These are phyloP conservation scores for Pristionchus entomophagus DNA, from an alignment of 2,888 invertebrate species.

Conservation along the genomic window DNA sequence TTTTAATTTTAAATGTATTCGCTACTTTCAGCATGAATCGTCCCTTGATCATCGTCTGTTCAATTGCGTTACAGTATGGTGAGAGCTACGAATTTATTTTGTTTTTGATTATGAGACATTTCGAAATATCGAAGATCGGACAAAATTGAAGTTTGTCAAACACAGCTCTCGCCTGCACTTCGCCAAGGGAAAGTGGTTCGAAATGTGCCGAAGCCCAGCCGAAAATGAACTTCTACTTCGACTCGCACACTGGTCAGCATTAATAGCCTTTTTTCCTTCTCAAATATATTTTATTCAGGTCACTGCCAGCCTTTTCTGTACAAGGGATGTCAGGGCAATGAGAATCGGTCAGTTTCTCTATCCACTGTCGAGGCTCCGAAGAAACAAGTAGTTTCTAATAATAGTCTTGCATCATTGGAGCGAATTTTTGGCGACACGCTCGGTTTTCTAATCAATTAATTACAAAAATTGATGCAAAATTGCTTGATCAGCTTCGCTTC, in stretches of 20 bases:
- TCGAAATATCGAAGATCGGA: background rate
- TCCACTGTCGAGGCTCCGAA: too few species aligned
- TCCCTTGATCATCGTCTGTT: background rate
- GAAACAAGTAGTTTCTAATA: too few species aligned
- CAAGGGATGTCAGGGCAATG: slow-evolving; percentile 25
- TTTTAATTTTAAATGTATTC: background rate
- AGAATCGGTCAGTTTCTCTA: slow-evolving; percentile 16
- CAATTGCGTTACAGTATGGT: background rate
- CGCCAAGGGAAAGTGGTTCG: slow-evolving; percentile 17
- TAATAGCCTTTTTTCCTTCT: background rate
- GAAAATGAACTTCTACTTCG: slow-evolving; percentile 23
- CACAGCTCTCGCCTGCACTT: background rate
- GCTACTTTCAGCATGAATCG: background rate
- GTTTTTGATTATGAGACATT: background rate
- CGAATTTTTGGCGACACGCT: too few species aligned
- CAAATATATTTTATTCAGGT: background rate
- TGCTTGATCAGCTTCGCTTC: background rate
- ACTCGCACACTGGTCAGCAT: slow-evolving; percentile 20
- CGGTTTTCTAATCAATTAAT: too few species aligned
- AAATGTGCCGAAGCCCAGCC: background rate
- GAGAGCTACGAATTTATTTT: background rate
- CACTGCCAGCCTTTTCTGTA: slow-evolving; percentile 28
- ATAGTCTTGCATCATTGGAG: too few species aligned
- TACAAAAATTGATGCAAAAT: too few species aligned
- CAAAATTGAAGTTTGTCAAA: background rate